These are phyloP conservation scores for Apolygus lucorum DNA, from an alignment of 1,140 invertebrate species.

Conservation along the genomic window DNA sequence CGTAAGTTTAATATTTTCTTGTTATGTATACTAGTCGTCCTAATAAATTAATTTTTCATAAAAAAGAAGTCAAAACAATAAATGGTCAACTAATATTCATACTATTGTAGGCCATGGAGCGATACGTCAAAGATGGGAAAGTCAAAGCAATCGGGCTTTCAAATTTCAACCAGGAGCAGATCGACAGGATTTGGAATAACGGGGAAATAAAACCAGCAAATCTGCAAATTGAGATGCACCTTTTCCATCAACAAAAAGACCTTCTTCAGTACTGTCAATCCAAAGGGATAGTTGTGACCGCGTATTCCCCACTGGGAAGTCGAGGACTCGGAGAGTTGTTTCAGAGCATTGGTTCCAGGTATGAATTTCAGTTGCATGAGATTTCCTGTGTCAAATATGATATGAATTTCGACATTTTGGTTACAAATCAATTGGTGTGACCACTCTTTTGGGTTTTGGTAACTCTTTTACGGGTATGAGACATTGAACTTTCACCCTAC, in stretches of 20 bases:
- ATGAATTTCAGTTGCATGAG: not conserved
- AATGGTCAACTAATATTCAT: constrained; percentile 30
- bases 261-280: constrained; percentile 41
- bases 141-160: constrained; percentile 41
- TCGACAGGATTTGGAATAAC: constrained; percentile 32
- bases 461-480: not conserved
- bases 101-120: constrained; percentile 45
- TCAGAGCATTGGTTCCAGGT: constrained; percentile 45
- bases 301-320: constrained; percentile 46
- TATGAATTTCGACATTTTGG: too few species aligned
- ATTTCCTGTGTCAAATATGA: too few species aligned
- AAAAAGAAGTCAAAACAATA: constrained; percentile 22
- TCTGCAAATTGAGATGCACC: constrained; percentile 46
- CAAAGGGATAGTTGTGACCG: constrained; percentile 42
- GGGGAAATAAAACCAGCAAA: constrained; percentile 28
- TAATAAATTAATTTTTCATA: not conserved
- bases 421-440: too few species aligned
- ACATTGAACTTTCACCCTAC: too few species aligned
- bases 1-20: constrained; percentile 28
- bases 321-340: constrained; percentile 41
- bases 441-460: not conserved
- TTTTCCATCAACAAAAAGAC: constrained; percentile 44
- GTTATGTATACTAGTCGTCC: not conserved
- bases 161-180: constrained; percentile 37
- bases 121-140: constrained; percentile 44